Evolutionary conservation across 2,113 vertebrate species (phyloP).

Genomic region (Dolichotis patagonum): DNA sequence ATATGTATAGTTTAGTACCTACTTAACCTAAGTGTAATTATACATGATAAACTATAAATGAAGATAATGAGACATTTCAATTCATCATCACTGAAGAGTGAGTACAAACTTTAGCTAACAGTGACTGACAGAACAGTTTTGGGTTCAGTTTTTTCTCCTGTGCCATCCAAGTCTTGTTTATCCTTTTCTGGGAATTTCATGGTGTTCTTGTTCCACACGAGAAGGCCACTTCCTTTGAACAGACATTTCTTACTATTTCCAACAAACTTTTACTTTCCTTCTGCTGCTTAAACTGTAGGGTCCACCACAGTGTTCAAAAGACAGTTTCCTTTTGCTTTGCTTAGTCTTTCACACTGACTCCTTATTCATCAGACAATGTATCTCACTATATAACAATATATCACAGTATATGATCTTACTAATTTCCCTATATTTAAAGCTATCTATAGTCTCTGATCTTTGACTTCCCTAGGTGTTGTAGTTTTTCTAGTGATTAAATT

Average conservation of each 20-base stretch:
- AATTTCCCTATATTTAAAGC: not conserved
- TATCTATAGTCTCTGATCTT: not conserved
- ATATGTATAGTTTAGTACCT: not conserved
- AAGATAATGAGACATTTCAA: not conserved
- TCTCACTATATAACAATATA: no score
- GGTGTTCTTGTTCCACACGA: not conserved
- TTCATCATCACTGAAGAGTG: not conserved
- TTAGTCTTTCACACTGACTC: not conserved
- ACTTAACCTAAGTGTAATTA: not conserved
- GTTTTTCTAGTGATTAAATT: constrained; percentile 12
- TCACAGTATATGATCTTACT: no score
- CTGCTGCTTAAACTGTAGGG: constrained; percentile 47
- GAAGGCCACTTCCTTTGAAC: constrained; percentile 31
- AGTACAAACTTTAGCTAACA: not conserved
- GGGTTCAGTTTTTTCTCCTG: not conserved
- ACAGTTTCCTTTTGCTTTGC: not conserved
- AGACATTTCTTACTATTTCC: constrained; percentile 58
- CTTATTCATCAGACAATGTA: not conserved
- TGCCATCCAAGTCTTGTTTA: not conserved
- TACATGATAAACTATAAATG: not conserved
- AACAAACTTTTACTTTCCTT: constrained; percentile 48
- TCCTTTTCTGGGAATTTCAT: constrained; percentile 23
- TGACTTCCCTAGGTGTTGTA: not conserved
- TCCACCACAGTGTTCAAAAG: not conserved
- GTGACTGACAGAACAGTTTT: constrained; percentile 7